These are phyloP conservation scores for Ochropacha duplaris DNA, from an alignment of 2,888 invertebrate genomes.

Conservation along the genomic window DNA sequence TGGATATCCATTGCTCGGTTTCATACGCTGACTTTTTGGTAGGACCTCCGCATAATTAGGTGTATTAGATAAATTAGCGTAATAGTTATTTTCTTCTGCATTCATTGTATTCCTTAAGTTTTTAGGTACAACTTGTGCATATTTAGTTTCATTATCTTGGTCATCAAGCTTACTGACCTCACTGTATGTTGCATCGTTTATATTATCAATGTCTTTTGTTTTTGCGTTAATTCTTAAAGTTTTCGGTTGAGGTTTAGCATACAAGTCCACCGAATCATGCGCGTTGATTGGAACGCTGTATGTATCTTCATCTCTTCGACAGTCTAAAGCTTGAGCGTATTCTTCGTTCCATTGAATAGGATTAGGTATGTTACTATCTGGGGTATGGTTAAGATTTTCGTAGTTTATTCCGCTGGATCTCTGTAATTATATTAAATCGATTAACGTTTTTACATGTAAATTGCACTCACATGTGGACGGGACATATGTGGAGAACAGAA, in stretches of 20 bases:
- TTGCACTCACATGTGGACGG: no score
- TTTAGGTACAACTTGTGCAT: slow-evolving; percentile 4
- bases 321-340: slow-evolving; percentile 5
- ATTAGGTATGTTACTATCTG: background rate
- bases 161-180: background rate
- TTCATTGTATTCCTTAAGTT: background rate
- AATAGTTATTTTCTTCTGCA: background rate
- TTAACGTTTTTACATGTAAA: no score
- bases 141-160: background rate
- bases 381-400: background rate
- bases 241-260: slow-evolving; percentile 18
- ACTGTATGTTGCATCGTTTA: slow-evolving; percentile 7
- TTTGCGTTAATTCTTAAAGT: slow-evolving; percentile 3
- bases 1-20: background rate
- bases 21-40: background rate
- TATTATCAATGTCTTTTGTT: background rate
- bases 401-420: background rate
- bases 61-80: background rate
- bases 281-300: slow-evolving; percentile 10
- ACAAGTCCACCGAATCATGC: slow-evolving; percentile 10
- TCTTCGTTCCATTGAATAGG: slow-evolving; percentile 6
- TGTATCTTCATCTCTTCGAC: background rate
- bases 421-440: no score
- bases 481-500: no score
- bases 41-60: background rate